A percentile compares a stretch with the other conserved stretches of the same genome.
Conservation (phyloP, 2,113 vertebrate genomes). For the Pollimyrus isidori region DNA sequence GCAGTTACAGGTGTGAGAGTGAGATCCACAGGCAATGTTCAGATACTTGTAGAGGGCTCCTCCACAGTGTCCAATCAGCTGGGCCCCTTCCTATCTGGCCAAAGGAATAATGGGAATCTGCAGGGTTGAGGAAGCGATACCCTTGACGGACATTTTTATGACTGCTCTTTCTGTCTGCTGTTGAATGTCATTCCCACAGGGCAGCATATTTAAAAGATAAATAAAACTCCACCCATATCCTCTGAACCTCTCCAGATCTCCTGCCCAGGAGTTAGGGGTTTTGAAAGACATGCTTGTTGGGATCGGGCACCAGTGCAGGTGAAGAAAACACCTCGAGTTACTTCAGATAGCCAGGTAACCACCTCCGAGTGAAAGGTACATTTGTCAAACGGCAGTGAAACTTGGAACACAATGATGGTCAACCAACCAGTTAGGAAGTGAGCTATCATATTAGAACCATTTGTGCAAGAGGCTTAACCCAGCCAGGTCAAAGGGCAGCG, state of each 20-base stretch:
- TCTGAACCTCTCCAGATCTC: neutral
- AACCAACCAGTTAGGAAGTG: constrained; percentile 24
- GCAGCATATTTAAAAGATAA: neutral
- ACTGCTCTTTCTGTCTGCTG: neutral
- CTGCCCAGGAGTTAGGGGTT: neutral
- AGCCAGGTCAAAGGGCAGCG: constrained; percentile 8
- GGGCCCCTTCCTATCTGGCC: neutral
- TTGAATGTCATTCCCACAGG: neutral
- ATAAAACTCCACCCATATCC: neutral
- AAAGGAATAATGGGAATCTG: neutral
- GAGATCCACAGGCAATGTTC: neutral
- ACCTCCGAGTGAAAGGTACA: constrained; percentile 12
- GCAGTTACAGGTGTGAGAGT: neutral
- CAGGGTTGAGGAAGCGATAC: neutral
- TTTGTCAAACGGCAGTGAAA: constrained; percentile 3
- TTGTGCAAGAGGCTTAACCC: constrained; percentile 16
- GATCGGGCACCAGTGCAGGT: neutral
- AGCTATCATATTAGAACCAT: constrained; percentile 26
- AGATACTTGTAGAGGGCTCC: neutral
- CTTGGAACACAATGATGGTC: neutral
- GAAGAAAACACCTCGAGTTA: constrained; percentile 3
- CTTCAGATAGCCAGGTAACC: constrained; percentile 3
- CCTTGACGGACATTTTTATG: neutral
- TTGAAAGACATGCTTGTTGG: neutral
- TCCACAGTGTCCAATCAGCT: neutral